Percentiles rank a stretch among this genome's conserved stretches.
These are phyloP conservation scores for Sarcophaga caerulescens DNA, from an alignment of 2,888 invertebrate genomes.

Conservation along the genomic window DNA sequence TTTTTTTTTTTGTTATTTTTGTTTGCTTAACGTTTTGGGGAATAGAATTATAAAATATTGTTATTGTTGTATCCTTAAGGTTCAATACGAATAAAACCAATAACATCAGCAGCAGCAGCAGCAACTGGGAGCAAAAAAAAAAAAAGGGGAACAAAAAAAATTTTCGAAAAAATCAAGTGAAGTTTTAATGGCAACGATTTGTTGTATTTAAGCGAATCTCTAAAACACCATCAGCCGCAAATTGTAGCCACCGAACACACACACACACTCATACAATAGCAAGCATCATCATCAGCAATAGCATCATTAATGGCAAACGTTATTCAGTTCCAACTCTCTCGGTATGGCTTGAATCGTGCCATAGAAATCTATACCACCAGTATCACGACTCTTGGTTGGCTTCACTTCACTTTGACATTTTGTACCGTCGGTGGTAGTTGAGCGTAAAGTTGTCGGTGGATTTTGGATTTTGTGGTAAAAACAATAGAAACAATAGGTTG, in stretches of 20 bases:
- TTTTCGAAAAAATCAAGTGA: conserved; percentile 58
- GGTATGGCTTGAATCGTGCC: conserved; percentile 74
- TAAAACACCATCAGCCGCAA: conserved; percentile 67
- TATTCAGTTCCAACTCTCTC: conserved; percentile 9
- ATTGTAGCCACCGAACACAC: conserved; percentile 27
- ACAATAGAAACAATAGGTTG: conserved; percentile 64
- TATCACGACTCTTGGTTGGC: conserved; percentile 75
- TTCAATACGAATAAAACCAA: conserved; percentile 31
- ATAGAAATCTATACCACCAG: conserved; percentile 77
- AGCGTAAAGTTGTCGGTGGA: conserved; percentile 54
- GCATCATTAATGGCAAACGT: neutral
- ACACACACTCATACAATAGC: neutral
- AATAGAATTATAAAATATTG: conserved; percentile 67
- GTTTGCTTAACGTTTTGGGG: conserved; percentile 44
- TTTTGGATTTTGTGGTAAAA: conserved; percentile 53
- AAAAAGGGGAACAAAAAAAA: conserved; percentile 8
- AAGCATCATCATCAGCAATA: neutral
- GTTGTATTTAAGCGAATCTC: conserved; percentile 67
- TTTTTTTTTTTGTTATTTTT: neutral
- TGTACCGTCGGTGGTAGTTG: conserved; percentile 45
- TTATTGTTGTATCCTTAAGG: conserved; percentile 61
- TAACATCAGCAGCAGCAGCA: neutral
- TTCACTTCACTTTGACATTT: conserved; percentile 66
- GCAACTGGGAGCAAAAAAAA: neutral
- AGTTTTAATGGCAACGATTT: conserved; percentile 68